Conservation (phyloP, 2,797 vertebrate species). For the Denticeps clupeoides region DNA sequence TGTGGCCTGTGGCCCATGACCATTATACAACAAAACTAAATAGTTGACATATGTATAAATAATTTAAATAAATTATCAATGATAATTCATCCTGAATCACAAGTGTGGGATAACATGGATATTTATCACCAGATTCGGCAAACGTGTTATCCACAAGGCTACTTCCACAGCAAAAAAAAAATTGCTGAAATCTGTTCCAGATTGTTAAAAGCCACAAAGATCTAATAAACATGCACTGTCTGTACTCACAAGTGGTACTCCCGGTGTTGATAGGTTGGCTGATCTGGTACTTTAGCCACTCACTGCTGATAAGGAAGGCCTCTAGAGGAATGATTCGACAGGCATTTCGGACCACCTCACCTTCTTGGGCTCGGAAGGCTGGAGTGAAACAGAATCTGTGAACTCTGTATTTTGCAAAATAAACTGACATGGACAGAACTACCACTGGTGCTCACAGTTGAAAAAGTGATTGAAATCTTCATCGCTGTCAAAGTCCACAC, state of each 20-base stretch:
- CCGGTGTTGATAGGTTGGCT: constrained; percentile 64
- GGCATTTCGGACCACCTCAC: constrained; percentile 74
- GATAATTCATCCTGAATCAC: too few relatives aligned
- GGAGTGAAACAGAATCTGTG: too few relatives aligned
- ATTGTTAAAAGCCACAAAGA: neutral
- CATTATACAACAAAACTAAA: too few relatives aligned
- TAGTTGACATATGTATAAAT: too few relatives aligned
- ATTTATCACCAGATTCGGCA: too few relatives aligned
- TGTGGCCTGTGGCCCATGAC: too few relatives aligned
- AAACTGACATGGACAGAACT: neutral
- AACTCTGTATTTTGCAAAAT: neutral
- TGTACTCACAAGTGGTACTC: constrained; percentile 62
- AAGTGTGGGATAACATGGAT: too few relatives aligned
- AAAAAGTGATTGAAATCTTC: constrained; percentile 94
- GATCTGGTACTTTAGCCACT: constrained; percentile 82
- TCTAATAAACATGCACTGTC: neutral
- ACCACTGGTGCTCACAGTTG: constrained; percentile 73
- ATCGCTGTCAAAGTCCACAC: constrained; percentile 89
- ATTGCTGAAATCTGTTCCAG: too few relatives aligned
- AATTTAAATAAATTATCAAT: too few relatives aligned
- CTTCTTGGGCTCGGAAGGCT: constrained; percentile 85
- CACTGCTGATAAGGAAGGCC: constrained; percentile 79
- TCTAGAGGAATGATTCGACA: constrained; percentile 79
- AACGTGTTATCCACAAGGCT: too few relatives aligned
- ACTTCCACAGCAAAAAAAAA: too few relatives aligned